These are phyloP conservation scores for Actenoides hombroni DNA, from an alignment of 2,113 vertebrate species.

Conservation along the genomic window DNA sequence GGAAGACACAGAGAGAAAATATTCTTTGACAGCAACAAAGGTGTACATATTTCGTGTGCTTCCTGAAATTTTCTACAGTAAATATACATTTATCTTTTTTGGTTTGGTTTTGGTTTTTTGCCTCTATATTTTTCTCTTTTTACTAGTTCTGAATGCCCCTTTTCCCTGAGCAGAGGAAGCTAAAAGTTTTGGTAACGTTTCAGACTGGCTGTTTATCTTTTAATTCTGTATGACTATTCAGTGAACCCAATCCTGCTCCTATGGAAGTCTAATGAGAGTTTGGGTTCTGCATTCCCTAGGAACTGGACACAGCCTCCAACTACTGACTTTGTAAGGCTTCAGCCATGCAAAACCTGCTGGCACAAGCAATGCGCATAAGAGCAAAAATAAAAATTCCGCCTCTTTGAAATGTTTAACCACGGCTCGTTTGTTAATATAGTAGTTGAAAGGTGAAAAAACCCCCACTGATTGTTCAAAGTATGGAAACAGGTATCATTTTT, in stretches of 20 bases:
- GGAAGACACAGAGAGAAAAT: not conserved
- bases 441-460: slow-evolving; percentile 9
- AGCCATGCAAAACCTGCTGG: slow-evolving; percentile 65
- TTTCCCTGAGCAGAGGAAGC: not conserved
- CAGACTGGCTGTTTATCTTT: slow-evolving; percentile 35
- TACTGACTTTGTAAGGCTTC: slow-evolving; percentile 55
- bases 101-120: no score
- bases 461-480: not conserved
- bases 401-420: not conserved
- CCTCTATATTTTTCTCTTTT: not conserved
- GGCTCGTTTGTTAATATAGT: not conserved
- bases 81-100: not conserved
- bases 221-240: slow-evolving; percentile 40
- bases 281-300: slow-evolving; percentile 38
- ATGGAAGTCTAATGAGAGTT: slow-evolving; percentile 44
- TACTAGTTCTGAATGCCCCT: not conserved
- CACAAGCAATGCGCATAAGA: not conserved
- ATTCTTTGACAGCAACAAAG: not conserved
- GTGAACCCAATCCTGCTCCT: slow-evolving; percentile 46
- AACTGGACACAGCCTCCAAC: slow-evolving; percentile 29
- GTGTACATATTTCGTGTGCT: not conserved
- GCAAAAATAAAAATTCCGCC: slow-evolving; percentile 43
- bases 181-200: slow-evolving; percentile 32
- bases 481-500: not conserved
- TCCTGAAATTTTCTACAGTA: not conserved